Evolutionary conservation across 2,113 vertebrate species (phyloP).

Genomic region (Psammodynastes pulverulentus): DNA sequence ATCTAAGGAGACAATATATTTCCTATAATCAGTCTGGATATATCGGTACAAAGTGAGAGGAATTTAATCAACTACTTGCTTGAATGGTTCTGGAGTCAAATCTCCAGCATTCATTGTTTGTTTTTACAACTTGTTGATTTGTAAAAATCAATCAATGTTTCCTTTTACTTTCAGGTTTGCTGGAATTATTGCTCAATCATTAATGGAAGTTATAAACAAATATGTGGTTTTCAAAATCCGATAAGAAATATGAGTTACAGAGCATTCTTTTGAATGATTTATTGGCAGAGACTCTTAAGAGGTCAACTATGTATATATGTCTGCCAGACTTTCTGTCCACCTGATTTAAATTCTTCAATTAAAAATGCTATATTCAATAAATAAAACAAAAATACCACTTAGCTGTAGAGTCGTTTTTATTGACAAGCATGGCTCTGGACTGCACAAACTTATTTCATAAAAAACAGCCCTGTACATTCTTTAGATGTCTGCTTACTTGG

Average conservation of each 20-base stretch:
- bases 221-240: not conserved
- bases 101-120: not conserved
- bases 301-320: not conserved
- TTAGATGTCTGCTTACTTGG: not conserved
- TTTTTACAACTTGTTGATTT: not conserved
- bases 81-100: not conserved
- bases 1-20: slow-evolving; percentile 68
- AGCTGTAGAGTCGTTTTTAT: not conserved
- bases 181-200: not conserved
- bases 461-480: not conserved
- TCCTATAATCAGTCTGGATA: not conserved
- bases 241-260: not conserved
- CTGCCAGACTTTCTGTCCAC: not conserved
- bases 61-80: not conserved
- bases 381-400: not conserved
- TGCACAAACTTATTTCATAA: not conserved
- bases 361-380: not conserved
- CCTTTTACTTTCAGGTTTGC: not conserved
- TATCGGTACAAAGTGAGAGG: not conserved
- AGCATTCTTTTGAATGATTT: not conserved
- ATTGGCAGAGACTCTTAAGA: not conserved
- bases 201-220: not conserved
- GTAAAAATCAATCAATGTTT: not conserved
- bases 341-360: not conserved
- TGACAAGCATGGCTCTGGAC: not conserved